Evolutionary conservation across 2,113 vertebrate genomes (phyloP).

Genomic region (Zingel zingel): DNA sequence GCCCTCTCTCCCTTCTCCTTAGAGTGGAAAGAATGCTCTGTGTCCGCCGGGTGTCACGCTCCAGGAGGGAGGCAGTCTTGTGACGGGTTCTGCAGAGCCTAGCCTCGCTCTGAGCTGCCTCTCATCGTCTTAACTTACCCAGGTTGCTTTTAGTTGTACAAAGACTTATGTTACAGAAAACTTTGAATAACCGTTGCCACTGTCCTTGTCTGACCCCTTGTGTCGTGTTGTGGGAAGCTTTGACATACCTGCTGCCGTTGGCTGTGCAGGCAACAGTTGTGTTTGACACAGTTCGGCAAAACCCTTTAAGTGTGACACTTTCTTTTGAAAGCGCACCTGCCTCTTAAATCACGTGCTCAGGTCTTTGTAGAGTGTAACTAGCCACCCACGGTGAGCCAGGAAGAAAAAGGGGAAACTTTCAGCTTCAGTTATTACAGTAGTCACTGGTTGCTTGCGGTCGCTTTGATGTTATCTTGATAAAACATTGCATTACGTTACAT

Average conservation of each 20-base stretch:
- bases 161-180: not conserved
- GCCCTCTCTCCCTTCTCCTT: slow-evolving; percentile 42
- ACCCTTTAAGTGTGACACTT: not conserved
- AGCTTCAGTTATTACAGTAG: not conserved
- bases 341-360: not conserved
- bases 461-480: slow-evolving; percentile 17
- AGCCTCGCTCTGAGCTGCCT: slow-evolving; percentile 19
- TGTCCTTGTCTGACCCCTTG: not conserved
- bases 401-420: not conserved
- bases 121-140: not conserved
- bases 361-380: not conserved
- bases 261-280: not conserved
- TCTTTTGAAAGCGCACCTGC: slow-evolving; percentile 21
- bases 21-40: slow-evolving; percentile 75
- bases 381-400: not conserved
- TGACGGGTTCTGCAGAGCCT: slow-evolving; percentile 58
- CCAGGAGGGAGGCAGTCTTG: slow-evolving; percentile 70
- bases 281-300: slow-evolving; percentile 17
- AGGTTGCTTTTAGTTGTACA: not conserved
- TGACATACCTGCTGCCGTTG: not conserved
- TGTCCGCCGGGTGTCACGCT: slow-evolving; percentile 66
- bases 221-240: not conserved
- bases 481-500: not conserved
- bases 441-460: not conserved
- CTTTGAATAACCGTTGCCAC: too few relatives aligned